Conservation (phyloP, 2,888 invertebrate species). For the Plagodis dolabraria region DNA sequence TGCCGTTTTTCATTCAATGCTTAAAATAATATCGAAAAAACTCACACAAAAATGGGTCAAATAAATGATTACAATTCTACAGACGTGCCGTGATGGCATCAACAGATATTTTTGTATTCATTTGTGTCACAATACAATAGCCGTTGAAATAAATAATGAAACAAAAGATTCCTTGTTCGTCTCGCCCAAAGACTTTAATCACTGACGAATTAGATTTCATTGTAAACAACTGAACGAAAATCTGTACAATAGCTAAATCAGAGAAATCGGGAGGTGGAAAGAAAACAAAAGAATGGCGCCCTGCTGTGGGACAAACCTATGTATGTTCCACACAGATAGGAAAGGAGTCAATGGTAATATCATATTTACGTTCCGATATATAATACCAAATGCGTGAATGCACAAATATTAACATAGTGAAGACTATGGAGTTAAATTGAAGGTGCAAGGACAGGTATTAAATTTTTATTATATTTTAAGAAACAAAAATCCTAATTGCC, state of each 20-base stretch:
- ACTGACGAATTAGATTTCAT: constrained; percentile 45
- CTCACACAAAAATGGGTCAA: constrained; percentile 12
- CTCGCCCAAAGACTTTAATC: constrained; percentile 40
- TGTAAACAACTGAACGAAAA: constrained; percentile 48
- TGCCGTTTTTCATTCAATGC: constrained; percentile 5
- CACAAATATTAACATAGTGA: no score
- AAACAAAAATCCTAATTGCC: no score
- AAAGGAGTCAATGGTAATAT: background rate
- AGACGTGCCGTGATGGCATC: constrained; percentile 21
- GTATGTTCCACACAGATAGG: constrained; percentile 30
- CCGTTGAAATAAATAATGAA: constrained; percentile 31
- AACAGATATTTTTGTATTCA: constrained; percentile 27
- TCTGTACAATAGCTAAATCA: constrained; percentile 41
- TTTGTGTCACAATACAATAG: constrained; percentile 36
- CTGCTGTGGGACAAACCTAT: constrained; percentile 37
- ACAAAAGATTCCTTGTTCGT: constrained; percentile 34
- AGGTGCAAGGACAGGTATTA: no score
- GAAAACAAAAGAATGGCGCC: constrained; percentile 35
- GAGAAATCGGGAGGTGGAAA: constrained; percentile 33
- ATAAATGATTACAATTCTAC: constrained; percentile 23
- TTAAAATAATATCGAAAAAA: constrained; percentile 7
- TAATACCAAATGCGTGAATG: no score
- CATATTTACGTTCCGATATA: background rate
- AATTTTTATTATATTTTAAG: no score
- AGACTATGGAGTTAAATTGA: no score